These are phyloP conservation scores for Drosophila pachea DNA, from an alignment of 1,140 invertebrate genomes.

Conservation along the genomic window DNA sequence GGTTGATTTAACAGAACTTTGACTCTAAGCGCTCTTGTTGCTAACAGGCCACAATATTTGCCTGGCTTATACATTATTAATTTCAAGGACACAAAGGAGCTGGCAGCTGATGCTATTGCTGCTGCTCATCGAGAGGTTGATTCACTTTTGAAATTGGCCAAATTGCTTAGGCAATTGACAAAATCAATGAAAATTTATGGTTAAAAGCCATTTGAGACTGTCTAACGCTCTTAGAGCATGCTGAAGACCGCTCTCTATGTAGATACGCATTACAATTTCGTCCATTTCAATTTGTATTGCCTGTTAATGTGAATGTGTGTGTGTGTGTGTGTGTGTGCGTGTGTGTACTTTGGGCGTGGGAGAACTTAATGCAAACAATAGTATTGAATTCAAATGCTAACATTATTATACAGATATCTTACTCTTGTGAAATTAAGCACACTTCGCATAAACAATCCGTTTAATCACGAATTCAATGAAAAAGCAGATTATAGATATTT, in stretches of 20 bases:
- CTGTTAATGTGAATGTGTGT: background rate
- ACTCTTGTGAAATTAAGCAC: background rate
- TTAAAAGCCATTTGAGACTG: conserved; percentile 13
- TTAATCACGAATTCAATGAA: background rate
- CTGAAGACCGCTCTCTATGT: background rate
- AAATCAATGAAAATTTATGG: conserved; percentile 47
- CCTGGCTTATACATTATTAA: conserved; percentile 19
- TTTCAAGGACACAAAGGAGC: conserved; percentile 28
- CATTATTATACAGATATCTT: conserved; percentile 2
- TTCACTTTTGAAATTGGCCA: conserved; percentile 25
- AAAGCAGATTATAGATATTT: too few relatives aligned
- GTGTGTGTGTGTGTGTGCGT: too few relatives aligned
- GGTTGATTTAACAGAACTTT: conserved; percentile 28
- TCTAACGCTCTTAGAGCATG: background rate
- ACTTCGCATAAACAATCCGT: conserved; percentile 23
- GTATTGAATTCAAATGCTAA: conserved; percentile 1
- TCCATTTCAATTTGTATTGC: conserved; percentile 3
- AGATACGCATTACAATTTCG: conserved; percentile 4
- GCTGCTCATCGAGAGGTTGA: conserved; percentile 1
- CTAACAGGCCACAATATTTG: too few relatives aligned
- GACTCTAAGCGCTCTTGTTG: background rate
- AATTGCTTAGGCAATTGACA: conserved; percentile 41
- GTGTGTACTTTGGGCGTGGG: background rate
- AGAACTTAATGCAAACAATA: conserved; percentile 2
- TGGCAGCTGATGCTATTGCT: background rate